phyloP scores from a whole-genome alignment of 1,140 invertebrate species.

The Drosophila triauraria region DNA sequence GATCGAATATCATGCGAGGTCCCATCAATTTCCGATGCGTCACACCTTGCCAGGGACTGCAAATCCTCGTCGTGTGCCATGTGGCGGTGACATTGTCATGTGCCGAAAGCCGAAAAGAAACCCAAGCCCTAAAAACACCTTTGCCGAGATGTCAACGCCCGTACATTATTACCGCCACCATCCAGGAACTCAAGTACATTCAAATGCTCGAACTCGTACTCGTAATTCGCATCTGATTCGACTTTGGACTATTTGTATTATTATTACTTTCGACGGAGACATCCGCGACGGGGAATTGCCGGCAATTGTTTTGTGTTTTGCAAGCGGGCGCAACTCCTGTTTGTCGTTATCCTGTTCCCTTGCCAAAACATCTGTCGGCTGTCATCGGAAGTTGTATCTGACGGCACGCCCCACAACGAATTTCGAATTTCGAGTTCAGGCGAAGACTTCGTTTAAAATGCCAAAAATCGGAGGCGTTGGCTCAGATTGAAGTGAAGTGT shows the following conservation, averaged over 20 bases:
- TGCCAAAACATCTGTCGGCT: constrained; percentile 78
- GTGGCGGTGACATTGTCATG: constrained; percentile 51
- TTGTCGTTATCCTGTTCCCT: constrained; percentile 34
- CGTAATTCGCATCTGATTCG: constrained; percentile 47
- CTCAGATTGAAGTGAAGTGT: constrained; percentile 43
- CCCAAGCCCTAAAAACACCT: constrained; percentile 58
- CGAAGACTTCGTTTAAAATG: not conserved
- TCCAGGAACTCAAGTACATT: constrained; percentile 54
- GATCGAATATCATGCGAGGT: constrained; percentile 37
- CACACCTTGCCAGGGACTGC: constrained; percentile 64
- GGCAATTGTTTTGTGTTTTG: constrained; percentile 79
- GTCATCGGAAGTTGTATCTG: constrained; percentile 82
- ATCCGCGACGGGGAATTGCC: constrained; percentile 66
- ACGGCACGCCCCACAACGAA: constrained; percentile 73
- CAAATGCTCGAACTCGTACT: constrained; percentile 21
- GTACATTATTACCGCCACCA: constrained; percentile 43
- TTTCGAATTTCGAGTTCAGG: constrained; percentile 8
- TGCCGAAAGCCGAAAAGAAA: constrained; percentile 20
- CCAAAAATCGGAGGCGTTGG: constrained; percentile 31
- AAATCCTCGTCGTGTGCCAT: constrained; percentile 44
- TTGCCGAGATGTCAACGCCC: constrained; percentile 71
- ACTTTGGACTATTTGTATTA: constrained; percentile 26
- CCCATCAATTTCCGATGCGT: constrained; percentile 60
- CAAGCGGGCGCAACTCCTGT: constrained; percentile 68
- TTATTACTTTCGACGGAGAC: constrained; percentile 52